Evolutionary conservation across 2,797 vertebrate species (phyloP), one percentile per base, ranked within the genome.

Genomic region (Acrossocheilus fasciatus): DNA sequence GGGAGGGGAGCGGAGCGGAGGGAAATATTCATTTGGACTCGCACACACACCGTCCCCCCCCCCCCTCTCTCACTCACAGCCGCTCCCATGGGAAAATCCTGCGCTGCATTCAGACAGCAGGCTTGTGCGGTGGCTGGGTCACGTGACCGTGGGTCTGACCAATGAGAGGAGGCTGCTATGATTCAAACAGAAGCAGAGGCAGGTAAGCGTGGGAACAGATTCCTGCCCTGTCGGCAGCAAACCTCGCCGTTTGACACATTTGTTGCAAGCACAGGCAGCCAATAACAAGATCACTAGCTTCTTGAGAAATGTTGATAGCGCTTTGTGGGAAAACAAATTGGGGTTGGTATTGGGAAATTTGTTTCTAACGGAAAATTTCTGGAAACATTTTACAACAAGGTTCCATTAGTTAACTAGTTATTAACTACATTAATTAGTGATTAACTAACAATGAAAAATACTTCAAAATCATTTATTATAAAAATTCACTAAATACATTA

Each of bases 41-140:
- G 6, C 52, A 54, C 18, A 54, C 54, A 57, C 18, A 91, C 80
- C 5, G 2, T 36, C 34, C 34, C 34, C 18, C 30, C 50, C 43
- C 6, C 45, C 4, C 81, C 84, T 54, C 84, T 26, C 87, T 80
- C 91, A 91, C 92, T 89, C 88, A 90, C 91, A 90, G 93, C 92
- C 90, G 94, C 94, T 96, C 95, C 95, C 95, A 96, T 96, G 95
- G 95, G 95, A 96, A 96, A 96, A 96, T 94, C 92, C 92, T 91
- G 84, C 88, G 91, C 91, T 91, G 92, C 92, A 92, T 92, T 93
- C 87, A 91, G 92, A 92, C 92, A 92, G 94, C 86, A 85, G 93
- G 87, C 85, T 93, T 91, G 89, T 85, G 62, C 87, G 87, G 88
- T 80, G 57, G 83, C 92, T 88, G 57, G 91, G 94, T 96, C 95